phyloP scores from a whole-genome alignment of 64 coral and sea anemone species.

The Exaiptasia diaphana region DNA sequence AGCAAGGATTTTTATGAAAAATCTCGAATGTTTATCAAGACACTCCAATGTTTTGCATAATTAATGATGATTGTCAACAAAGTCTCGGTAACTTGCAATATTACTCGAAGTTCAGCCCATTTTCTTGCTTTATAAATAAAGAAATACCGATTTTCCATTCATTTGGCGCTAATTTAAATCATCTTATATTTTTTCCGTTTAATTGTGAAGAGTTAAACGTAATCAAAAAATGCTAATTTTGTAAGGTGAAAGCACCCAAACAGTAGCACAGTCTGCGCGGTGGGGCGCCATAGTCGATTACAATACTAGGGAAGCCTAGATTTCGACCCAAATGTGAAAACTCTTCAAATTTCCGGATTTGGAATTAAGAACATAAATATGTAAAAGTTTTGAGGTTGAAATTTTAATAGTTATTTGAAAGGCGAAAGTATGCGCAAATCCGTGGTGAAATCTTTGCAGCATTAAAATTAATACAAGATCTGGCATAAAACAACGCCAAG shows the following conservation, averaged over 20 bases:
- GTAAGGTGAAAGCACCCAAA: background rate
- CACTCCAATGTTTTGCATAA: background rate
- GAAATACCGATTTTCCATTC: background rate
- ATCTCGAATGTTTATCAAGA: background rate
- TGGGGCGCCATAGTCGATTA: background rate
- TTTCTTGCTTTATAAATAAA: background rate
- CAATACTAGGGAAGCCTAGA: background rate
- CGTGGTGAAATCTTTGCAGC: too few species aligned
- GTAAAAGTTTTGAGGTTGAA: too few species aligned
- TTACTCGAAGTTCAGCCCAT: background rate
- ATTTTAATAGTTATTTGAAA: too few species aligned
- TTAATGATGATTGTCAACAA: constrained; percentile 6
- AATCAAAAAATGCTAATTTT: constrained; percentile 1
- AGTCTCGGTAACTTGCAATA: too few species aligned
- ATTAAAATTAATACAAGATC: too few species aligned
- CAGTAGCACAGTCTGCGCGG: background rate
- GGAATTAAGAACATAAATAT: too few species aligned
- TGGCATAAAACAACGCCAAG: too few species aligned
- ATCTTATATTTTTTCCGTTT: background rate
- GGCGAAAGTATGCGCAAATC: too few species aligned
- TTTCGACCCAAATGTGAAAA: background rate
- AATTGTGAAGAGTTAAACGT: background rate
- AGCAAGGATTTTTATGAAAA: background rate
- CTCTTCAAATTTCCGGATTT: background rate
- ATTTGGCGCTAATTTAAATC: background rate